Evolutionary conservation across 2,888 invertebrate species (phyloP).

Genomic region (Meandrusa payeni): DNA sequence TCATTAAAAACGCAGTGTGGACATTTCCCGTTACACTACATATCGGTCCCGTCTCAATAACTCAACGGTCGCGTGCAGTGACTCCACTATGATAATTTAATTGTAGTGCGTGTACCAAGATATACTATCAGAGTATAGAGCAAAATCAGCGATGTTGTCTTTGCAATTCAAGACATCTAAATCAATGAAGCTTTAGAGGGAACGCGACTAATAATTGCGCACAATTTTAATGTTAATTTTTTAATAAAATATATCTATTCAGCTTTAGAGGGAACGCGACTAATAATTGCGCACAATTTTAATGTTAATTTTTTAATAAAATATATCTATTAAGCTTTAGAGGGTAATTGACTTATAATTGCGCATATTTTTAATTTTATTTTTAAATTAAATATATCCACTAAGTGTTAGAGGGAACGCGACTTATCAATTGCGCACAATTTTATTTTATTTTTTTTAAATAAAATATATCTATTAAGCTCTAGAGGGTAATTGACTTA

Average conservation of each 20-base stretch:
- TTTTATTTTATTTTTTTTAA: no score
- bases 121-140: conserved; percentile 51
- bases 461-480: not conserved
- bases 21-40: conserved; percentile 9
- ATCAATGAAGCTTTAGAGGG: conserved; percentile 2
- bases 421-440: no score
- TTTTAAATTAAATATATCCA: no score
- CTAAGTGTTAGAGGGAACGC: conserved; percentile 1
- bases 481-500: conserved; percentile 8
- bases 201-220: no score
- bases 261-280: conserved; percentile 5
- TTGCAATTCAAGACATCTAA: conserved; percentile 24
- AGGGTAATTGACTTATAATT: no score
- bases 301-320: no score
- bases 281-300: no score
- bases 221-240: no score
- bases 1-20: no score
- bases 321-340: not conserved
- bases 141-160: conserved; percentile 34
- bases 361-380: no score
- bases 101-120: conserved; percentile 69
- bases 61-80: conserved; percentile 69
- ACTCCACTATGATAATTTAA: conserved; percentile 78
- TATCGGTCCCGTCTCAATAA: conserved; percentile 53
- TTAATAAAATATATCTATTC: not conserved